Percentiles rank a stretch among this genome's conserved stretches.
Evolutionary conservation across 2,888 invertebrate species (phyloP).

Genomic region (Meandrusa payeni): DNA sequence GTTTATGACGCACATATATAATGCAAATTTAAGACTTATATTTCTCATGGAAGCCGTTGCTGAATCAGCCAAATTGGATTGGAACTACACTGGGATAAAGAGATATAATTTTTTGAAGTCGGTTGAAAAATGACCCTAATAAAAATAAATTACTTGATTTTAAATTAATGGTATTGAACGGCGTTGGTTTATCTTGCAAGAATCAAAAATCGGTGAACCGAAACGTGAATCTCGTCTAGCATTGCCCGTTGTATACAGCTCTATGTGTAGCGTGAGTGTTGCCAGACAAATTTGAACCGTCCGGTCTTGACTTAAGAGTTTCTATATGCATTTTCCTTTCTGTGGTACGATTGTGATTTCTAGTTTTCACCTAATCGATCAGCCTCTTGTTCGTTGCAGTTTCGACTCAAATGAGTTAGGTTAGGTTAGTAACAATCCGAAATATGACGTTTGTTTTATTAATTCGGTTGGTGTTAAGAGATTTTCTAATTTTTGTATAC

Average conservation of each 20-base stretch:
- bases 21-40: too few relatives aligned
- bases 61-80: too few relatives aligned
- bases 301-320: slow-evolving; percentile 1
- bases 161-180: too few relatives aligned
- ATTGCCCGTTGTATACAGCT: slow-evolving; percentile 1
- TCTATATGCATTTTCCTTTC: neutral
- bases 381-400: slow-evolving; percentile 20
- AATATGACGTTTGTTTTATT: neutral
- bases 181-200: slow-evolving; percentile 6
- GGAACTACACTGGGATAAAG: too few relatives aligned
- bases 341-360: slow-evolving; percentile 34
- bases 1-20: too few relatives aligned
- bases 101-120: too few relatives aligned
- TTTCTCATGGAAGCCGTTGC: too few relatives aligned
- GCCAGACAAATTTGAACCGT: slow-evolving; percentile 36
- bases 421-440: slow-evolving; percentile 26
- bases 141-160: too few relatives aligned
- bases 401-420: slow-evolving; percentile 18
- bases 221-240: slow-evolving; percentile 7
- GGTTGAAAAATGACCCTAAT: too few relatives aligned
- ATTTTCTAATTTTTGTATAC: too few relatives aligned
- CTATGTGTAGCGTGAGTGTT: slow-evolving; percentile 26
- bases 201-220: slow-evolving; percentile 12
- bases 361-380: slow-evolving; percentile 37
- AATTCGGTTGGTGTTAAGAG: too few relatives aligned